Evolutionary conservation across 2,888 invertebrate genomes (phyloP).

Genomic region (Calameuta filiformis): DNA sequence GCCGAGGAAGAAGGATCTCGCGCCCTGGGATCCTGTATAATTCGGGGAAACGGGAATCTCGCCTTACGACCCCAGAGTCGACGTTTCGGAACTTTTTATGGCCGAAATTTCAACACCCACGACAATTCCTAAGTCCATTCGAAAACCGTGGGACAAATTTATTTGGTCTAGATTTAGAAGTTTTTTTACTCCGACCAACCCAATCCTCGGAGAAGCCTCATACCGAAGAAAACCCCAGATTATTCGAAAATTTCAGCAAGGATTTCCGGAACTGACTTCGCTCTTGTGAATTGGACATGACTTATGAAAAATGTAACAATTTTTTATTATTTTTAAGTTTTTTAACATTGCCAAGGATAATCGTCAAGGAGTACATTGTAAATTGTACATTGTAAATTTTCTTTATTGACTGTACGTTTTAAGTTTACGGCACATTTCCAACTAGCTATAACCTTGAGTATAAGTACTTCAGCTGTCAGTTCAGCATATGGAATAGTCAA

Average conservation of each 20-base stretch:
- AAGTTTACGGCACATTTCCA: not conserved
- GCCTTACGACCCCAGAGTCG: constrained; percentile 11
- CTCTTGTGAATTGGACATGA: not conserved
- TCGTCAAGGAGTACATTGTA: not conserved
- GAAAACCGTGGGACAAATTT: constrained; percentile 41
- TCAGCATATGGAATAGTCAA: not conserved
- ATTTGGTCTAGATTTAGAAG: constrained; percentile 18
- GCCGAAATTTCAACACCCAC: constrained; percentile 25
- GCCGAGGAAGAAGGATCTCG: constrained; percentile 22
- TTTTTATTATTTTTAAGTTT: not conserved
- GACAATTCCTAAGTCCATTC: constrained; percentile 44
- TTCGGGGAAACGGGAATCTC: constrained; percentile 1
- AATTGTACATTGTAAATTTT: not conserved
- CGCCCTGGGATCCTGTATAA: not conserved
- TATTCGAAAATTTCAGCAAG: not conserved
- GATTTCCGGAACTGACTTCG: not conserved
- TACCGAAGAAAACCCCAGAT: not conserved
- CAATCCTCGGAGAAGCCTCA: not conserved
- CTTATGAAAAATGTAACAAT: not conserved
- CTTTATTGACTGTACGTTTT: not conserved
- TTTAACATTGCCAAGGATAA: not conserved
- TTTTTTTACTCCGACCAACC: not conserved
- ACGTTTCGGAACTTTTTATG: constrained; percentile 7
- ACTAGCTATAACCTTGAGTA: not conserved
- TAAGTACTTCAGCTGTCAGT: not conserved